Evolutionary conservation across 2,888 invertebrate genomes (phyloP).

Genomic region (Eugnorisma glareosa): DNA sequence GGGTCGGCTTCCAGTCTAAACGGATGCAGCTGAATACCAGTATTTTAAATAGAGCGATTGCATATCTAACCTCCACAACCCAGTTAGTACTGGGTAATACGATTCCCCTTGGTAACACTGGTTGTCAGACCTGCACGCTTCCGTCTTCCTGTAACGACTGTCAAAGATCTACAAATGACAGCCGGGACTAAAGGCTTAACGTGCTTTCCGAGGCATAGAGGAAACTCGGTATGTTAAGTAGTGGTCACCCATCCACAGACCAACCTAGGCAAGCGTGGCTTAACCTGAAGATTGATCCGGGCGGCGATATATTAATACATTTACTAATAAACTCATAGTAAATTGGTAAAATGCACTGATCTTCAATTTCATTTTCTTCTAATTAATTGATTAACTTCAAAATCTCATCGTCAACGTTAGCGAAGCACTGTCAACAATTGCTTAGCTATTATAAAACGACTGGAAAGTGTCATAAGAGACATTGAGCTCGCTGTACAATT

Average conservation of each 20-base stretch:
- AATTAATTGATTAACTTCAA: background rate
- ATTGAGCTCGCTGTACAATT: background rate
- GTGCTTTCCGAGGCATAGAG: background rate
- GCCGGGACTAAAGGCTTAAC: too few relatives aligned
- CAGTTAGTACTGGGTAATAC: background rate
- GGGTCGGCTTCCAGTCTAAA: background rate
- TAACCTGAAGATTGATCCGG: background rate
- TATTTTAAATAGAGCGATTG: conserved; percentile 2
- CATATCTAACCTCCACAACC: background rate
- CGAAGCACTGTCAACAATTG: conserved; percentile 29
- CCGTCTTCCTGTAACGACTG: too few relatives aligned
- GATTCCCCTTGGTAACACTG: background rate
- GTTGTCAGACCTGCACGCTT: too few relatives aligned
- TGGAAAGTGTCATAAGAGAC: background rate
- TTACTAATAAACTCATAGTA: background rate
- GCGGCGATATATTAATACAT: background rate
- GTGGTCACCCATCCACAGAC: background rate
- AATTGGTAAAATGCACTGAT: conserved; percentile 41
- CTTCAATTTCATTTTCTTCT: conserved; percentile 7
- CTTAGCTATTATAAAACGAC: conserved; percentile 37
- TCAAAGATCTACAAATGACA: background rate
- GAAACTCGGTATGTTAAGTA: background rate
- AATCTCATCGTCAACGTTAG: conserved; percentile 10
- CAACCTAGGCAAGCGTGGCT: background rate
- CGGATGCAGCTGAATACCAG: background rate